Percentiles rank a stretch among this genome's conserved stretches.
Evolutionary conservation across 2,888 invertebrate genomes (phyloP).

Genomic region (Lumbricus terrestris): DNA sequence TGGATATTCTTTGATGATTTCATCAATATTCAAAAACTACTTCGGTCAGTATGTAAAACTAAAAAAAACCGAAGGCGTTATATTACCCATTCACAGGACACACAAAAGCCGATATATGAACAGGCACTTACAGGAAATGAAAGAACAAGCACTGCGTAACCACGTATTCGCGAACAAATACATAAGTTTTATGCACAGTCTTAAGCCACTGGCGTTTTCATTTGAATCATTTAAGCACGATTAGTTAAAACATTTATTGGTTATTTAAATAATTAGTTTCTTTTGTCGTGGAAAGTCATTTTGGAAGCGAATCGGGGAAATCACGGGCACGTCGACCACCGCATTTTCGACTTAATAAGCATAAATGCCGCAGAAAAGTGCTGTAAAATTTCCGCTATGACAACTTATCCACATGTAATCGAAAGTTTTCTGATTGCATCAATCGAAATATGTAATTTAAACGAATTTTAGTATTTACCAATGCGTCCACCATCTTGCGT

Average conservation of each 20-base stretch:
- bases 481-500: slow-evolving; percentile 17
- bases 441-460: neutral
- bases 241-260: neutral
- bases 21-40: neutral
- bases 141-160: neutral
- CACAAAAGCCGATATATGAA: neutral
- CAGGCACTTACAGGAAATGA: neutral
- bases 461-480: neutral
- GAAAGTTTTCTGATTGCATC: neutral
- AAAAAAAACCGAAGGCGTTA: neutral
- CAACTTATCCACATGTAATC: neutral
- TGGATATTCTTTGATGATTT: neutral
- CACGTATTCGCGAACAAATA: neutral
- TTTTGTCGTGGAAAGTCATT: neutral
- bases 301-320: neutral
- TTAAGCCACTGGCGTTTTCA: neutral
- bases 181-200: neutral
- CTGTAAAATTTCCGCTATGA: neutral
- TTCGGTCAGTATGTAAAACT: neutral
- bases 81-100: neutral
- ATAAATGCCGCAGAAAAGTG: neutral
- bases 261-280: neutral
- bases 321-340: neutral
- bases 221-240: neutral
- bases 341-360: neutral